Conservation (phyloP, 1,140 invertebrate genomes). For the Dendroctonus valens region DNA sequence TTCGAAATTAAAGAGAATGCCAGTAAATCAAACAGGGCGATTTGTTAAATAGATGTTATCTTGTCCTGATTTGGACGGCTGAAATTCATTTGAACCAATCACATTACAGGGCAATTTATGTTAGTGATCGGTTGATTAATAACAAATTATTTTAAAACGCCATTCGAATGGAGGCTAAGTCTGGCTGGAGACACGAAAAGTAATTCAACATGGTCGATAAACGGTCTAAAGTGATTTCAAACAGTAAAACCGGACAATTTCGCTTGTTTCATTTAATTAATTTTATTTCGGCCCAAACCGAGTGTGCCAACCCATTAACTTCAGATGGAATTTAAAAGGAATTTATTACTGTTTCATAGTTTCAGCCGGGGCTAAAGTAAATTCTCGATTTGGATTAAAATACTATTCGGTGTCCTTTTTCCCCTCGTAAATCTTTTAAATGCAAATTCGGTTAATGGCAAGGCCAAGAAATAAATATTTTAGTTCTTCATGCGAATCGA, state of each 20-base stretch:
- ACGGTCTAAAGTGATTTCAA: slow-evolving; percentile 8
- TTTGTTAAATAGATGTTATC: too few species aligned
- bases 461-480: too few species aligned
- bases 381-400: slow-evolving; percentile 23
- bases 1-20: too few species aligned
- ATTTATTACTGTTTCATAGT: slow-evolving; percentile 27
- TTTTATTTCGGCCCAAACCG: slow-evolving; percentile 16
- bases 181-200: neutral
- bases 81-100: too few species aligned
- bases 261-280: slow-evolving; percentile 26
- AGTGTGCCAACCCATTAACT: slow-evolving; percentile 23
- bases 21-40: too few species aligned
- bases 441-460: neutral
- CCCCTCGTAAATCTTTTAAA: neutral
- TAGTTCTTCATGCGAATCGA: too few species aligned
- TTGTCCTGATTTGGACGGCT: too few species aligned
- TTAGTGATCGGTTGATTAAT: too few species aligned
- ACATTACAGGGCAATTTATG: too few species aligned
- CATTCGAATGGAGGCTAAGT: too few species aligned
- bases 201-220: slow-evolving; percentile 3
- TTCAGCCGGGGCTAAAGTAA: slow-evolving; percentile 20
- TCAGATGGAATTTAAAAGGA: slow-evolving; percentile 23
- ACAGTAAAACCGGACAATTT: slow-evolving; percentile 14
- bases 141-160: too few species aligned
- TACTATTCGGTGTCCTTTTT: slow-evolving; percentile 8